Evolutionary conservation across 92 coral and sea anemone species (phyloP).

Genomic region (Phymanthus crucifer): DNA sequence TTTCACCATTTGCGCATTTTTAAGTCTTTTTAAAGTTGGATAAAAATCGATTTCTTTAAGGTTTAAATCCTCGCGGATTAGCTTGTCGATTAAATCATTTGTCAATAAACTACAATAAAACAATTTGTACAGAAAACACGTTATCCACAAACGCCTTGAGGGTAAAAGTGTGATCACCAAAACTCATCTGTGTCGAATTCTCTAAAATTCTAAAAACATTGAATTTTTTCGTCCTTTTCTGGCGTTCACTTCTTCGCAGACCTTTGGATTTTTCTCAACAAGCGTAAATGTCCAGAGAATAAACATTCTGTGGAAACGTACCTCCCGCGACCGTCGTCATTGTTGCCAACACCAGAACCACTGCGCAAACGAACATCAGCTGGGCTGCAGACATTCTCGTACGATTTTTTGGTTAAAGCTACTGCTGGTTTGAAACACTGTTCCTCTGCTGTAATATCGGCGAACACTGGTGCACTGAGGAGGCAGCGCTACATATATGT

Average conservation of each 20-base stretch:
- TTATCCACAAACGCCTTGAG: background rate
- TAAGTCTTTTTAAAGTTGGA: no score
- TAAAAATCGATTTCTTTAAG: background rate
- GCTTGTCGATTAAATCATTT: background rate
- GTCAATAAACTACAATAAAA: background rate
- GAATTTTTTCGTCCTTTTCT: background rate
- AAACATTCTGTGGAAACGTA: background rate
- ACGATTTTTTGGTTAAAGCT: background rate
- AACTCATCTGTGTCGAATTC: background rate
- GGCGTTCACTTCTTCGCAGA: background rate
- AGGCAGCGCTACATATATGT: background rate
- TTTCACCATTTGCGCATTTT: background rate
- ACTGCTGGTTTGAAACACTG: background rate
- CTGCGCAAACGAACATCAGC: background rate
- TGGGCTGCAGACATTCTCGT: background rate
- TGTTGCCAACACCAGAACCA: background rate
- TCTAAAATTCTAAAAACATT: background rate
- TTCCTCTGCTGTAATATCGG: background rate
- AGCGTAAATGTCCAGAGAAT: background rate
- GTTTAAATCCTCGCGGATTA: background rate
- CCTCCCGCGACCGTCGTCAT: background rate
- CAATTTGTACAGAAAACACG: background rate
- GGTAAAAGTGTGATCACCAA: background rate
- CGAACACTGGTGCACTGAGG: background rate
- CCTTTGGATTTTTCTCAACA: background rate